Evolutionary conservation across 2,113 vertebrate genomes (phyloP), one percentile per base, ranked within the genome.

Genomic region (Perca flavescens): DNA sequence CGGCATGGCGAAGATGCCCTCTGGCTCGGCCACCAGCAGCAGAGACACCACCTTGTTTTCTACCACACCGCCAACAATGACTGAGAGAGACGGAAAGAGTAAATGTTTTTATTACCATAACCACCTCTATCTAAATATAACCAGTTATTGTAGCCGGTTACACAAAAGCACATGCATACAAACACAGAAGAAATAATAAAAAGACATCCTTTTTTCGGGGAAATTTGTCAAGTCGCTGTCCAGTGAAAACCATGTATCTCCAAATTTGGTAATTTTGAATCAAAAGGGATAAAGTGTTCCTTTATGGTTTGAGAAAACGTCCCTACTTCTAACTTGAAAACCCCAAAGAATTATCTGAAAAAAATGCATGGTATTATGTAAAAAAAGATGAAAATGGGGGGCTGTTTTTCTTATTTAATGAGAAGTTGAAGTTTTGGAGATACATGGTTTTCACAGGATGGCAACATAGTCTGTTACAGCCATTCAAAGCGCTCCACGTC

Each of bases 21-120:
- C 98, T 22, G 98, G 98, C 91, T 99, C 98, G 63, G 97, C 97
- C 90, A 97, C 97, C 94, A 99, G 95, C 92, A 99, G 95, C 94
- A 99, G 97, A 67, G 97, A 98, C 81, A 99, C 97, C 89, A 99
- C 97, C 93, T 99, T 99, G 96, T 99, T 99, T 95, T 99, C 98
- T 87, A 94, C 79, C 82, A 91, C 92, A 82, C 92, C 68, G 1
- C 92, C 90, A 22, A 87, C 79, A 73, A 87, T 91, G 83, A 84
- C 77, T 93, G 84, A 85, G 34, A 50, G 40, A 52, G 31, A 40
- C 1, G 61, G 49, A 66, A 9, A 73, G 53, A 68, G 22, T 12
- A 6, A 47, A 1, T 19, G 16, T 34, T 69, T 69, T 52, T 61
- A 34, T 63, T 4, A 63, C 54, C 31, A 71, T 17, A 11, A 69